A percentile compares a stretch with the other conserved stretches of the same genome.
Evolutionary conservation across 2,113 vertebrate species (phyloP).

Genomic region (Regulus satrapa): DNA sequence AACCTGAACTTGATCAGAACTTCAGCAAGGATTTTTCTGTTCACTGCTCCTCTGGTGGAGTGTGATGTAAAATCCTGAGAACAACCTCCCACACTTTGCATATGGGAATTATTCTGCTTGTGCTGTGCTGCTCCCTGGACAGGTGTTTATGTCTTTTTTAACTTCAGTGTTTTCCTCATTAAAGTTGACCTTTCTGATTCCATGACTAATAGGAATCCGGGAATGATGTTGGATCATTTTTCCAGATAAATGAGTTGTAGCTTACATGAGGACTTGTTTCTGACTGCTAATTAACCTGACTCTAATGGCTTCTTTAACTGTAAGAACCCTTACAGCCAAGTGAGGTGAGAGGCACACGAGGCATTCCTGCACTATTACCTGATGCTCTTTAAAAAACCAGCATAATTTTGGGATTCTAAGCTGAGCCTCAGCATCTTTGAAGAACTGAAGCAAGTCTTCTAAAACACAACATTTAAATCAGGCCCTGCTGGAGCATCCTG

Average conservation of each 20-base stretch:
- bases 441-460: not conserved
- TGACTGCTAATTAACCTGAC: not conserved
- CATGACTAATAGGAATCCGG: not conserved
- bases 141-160: not conserved
- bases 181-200: not conserved
- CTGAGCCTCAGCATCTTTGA: not conserved
- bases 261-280: not conserved
- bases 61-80: not conserved
- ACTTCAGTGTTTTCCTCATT: not conserved
- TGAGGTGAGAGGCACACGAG: not conserved
- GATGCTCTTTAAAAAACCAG: not conserved
- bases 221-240: not conserved
- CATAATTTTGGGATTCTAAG: not conserved
- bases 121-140: not conserved
- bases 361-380: not conserved
- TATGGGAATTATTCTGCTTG: not conserved
- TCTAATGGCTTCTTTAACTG: not conserved
- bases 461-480: not conserved
- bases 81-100: not conserved
- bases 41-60: accelerated
- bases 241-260: not conserved
- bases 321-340: not conserved
- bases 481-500: not conserved
- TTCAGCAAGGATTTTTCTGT: not conserved
- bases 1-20: not conserved